These are phyloP conservation scores for Portevinia maculata DNA, from an alignment of 2,888 invertebrate species.

Conservation along the genomic window DNA sequence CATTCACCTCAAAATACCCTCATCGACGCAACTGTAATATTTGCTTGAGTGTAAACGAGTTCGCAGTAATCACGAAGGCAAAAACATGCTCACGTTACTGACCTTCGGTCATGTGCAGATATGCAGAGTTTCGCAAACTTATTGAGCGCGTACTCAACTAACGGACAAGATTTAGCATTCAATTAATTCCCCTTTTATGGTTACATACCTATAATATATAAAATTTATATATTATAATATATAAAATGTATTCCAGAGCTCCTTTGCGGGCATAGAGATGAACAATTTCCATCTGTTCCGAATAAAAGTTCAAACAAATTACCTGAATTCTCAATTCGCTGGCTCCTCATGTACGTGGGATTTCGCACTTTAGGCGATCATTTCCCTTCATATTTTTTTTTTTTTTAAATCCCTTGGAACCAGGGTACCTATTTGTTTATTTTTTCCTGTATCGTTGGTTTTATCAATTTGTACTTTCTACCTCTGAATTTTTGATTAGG, in stretches of 20 bases:
- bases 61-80: slow-evolving; percentile 32
- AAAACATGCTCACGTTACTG: slow-evolving; percentile 42
- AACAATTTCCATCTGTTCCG: slow-evolving; percentile 9
- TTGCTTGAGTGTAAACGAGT: slow-evolving; percentile 4
- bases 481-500: slow-evolving; percentile 33
- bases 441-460: slow-evolving; percentile 31
- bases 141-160: slow-evolving; percentile 16
- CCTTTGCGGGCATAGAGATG: background rate
- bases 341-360: slow-evolving; percentile 41
- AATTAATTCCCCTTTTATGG: slow-evolving; percentile 21
- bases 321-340: slow-evolving; percentile 50
- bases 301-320: slow-evolving; percentile 60
- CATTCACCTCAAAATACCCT: background rate
- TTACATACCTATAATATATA: background rate
- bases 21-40: slow-evolving; percentile 29
- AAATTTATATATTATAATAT: background rate
- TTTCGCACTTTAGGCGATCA: slow-evolving; percentile 14
- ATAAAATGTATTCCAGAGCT: background rate
- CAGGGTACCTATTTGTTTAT: slow-evolving; percentile 20
- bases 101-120: slow-evolving; percentile 62
- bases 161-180: slow-evolving; percentile 13
- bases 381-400: slow-evolving; percentile 14
- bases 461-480: slow-evolving; percentile 25
- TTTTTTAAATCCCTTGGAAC: background rate
- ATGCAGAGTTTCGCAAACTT: slow-evolving; percentile 6